These are phyloP conservation scores for Phyllopteryx taeniolatus DNA, from an alignment of 2,113 vertebrate genomes.

Conservation along the genomic window DNA sequence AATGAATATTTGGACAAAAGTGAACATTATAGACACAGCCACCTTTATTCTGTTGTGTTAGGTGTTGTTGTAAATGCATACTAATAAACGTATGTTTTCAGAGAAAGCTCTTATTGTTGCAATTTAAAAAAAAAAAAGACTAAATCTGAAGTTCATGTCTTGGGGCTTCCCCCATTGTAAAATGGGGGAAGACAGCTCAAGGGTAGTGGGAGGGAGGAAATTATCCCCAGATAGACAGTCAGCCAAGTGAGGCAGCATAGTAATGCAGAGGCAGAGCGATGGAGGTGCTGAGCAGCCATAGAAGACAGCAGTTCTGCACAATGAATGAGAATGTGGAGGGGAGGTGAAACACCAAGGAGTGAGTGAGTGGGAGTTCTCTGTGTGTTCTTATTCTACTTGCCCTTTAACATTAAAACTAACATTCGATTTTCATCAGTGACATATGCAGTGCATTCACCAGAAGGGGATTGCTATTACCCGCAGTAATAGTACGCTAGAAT, in stretches of 20 bases:
- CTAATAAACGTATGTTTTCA: neutral
- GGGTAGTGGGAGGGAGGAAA: constrained; percentile 53
- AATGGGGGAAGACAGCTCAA: constrained; percentile 41
- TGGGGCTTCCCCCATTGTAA: constrained; percentile 31
- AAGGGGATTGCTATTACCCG: constrained; percentile 21
- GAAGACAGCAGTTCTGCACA: constrained; percentile 48
- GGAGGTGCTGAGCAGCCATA: constrained; percentile 50
- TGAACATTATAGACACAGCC: neutral
- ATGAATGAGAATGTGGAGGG: constrained; percentile 57
- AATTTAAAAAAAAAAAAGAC: constrained; percentile 21
- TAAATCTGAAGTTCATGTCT: constrained; percentile 28
- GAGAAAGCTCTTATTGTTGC: constrained; percentile 31
- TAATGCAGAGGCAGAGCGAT: constrained; percentile 66
- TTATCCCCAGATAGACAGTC: constrained; percentile 61
- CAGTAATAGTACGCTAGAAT: constrained; percentile 19
- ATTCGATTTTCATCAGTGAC: constrained; percentile 32
- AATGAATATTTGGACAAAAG: neutral
- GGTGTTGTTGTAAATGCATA: constrained; percentile 3
- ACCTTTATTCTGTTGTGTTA: constrained; percentile 16
- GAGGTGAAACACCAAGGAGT: constrained; percentile 24
- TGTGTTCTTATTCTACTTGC: constrained; percentile 32
- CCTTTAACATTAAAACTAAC: constrained; percentile 49
- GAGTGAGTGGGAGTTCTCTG: constrained; percentile 27
- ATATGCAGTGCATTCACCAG: constrained; percentile 22
- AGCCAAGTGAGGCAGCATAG: constrained; percentile 66